These are phyloP conservation scores for Paedocypris sp. DNA, from an alignment of 2,113 vertebrate genomes.

Conservation along the genomic window DNA sequence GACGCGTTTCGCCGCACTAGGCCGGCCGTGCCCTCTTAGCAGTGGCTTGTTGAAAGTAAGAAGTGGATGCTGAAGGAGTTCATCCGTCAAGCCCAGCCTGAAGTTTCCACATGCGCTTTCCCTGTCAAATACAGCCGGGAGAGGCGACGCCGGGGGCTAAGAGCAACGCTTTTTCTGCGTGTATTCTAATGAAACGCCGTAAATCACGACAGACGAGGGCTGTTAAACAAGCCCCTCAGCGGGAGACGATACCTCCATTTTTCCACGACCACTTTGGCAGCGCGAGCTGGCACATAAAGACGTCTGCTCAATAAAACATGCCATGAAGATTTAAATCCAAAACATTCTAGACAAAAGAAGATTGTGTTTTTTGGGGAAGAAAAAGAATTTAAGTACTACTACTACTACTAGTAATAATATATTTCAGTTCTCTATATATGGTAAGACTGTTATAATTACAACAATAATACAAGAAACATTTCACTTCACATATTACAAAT, in stretches of 20 bases:
- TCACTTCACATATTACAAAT: too few relatives aligned
- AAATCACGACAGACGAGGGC: conserved; percentile 17
- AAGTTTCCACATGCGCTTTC: neutral
- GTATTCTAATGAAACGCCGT: conserved; percentile 6
- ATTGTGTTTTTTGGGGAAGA: too few relatives aligned
- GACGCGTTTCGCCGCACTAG: neutral
- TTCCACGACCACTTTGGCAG: conserved; percentile 2
- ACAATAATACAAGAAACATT: too few relatives aligned
- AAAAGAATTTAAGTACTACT: too few relatives aligned
- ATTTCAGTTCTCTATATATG: too few relatives aligned
- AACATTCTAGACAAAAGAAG: too few relatives aligned
- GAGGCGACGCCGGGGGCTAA: neutral
- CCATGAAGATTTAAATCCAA: too few relatives aligned
- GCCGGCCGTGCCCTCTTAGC: neutral
- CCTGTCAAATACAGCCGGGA: neutral
- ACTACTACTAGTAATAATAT: too few relatives aligned
- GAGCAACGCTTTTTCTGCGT: neutral
- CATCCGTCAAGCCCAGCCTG: neutral
- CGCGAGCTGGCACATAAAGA: neutral
- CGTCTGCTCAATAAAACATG: too few relatives aligned
- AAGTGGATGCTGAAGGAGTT: neutral
- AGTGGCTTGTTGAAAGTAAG: neutral
- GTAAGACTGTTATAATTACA: too few relatives aligned
- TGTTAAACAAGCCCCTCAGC: conserved; percentile 2
- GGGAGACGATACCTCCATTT: neutral